Base-by-base conservation (phyloP, 1,140 invertebrate genomes). In the Scaptomyza montana region DNA sequence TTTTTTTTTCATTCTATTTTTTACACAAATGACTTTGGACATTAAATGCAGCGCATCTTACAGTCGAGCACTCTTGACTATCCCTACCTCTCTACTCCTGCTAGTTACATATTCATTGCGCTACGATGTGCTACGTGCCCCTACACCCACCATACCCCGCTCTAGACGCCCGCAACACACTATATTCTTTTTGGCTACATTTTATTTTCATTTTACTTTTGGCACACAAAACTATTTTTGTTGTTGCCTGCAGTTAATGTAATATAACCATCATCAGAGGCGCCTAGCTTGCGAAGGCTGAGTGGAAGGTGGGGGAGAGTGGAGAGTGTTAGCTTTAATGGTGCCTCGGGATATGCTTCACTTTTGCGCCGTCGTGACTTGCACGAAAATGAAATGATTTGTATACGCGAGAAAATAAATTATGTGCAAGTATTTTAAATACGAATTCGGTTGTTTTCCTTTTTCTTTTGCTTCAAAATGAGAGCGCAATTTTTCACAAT, bases 341-440 rank as follows among this genome's bases (percentile, higher is more conserved):
- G 72, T 60, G 81, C 77, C 66, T 39, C 55, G 56, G 80, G 81
- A 86, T 86, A 86, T 81, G 81, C 81, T 86, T 80, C 77, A 80
- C 47, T 78, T 72, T 85, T 51, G 43, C 80, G 57, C 45, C 71
- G 50, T 74, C 82, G 82, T 87, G 82, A 89, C 82, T 82, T 71
- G 82, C 82, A 87, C 65, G 73, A 87, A 86, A 87, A 87, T 87
- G 84, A 87, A 87, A 87, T 87, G 82, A 87, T 87, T 87, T 87
- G 82, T 87, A 87, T 87, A 79, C 84, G 79, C 76, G 84, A 59
- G 79, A 87, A 87, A 89, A 89, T 89, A 89, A 87, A 87, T 87
- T 87, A 87, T 87, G 84, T 87, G 82, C 78, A 87, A 87, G 84
- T 89, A 87, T 87, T 87, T 89, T 89, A 87, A 87, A 87, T 87